These are phyloP conservation scores for Drosophila sp. DNA, from an alignment of 1,140 invertebrate species.

Conservation along the genomic window DNA sequence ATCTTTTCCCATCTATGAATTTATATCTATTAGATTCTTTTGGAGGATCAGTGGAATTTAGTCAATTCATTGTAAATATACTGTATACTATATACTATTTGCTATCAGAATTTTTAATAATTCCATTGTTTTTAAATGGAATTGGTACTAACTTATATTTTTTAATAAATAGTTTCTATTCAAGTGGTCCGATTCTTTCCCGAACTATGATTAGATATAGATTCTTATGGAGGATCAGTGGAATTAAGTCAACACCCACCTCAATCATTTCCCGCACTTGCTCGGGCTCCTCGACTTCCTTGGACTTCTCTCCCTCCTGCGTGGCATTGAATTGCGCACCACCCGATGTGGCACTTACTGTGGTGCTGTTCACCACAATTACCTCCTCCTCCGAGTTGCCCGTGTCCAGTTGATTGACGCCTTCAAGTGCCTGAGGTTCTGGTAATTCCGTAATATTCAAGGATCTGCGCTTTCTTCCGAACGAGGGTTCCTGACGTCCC, in stretches of 20 bases:
- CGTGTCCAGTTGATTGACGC: slow-evolving; percentile 41
- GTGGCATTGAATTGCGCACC: slow-evolving; percentile 62
- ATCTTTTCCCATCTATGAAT: no score
- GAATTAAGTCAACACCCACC: slow-evolving; percentile 83
- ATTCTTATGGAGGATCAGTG: no score
- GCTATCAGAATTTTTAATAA: no score
- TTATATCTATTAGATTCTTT: no score
- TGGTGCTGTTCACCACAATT: slow-evolving; percentile 72
- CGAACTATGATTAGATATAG: no score
- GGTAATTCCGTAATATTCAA: slow-evolving; percentile 85
- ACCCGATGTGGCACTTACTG: slow-evolving; percentile 69
- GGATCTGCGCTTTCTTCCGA: slow-evolving; percentile 89
- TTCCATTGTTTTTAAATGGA: no score
- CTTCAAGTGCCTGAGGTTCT: slow-evolving; percentile 56
- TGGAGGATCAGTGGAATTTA: no score
- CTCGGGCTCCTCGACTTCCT: slow-evolving; percentile 86
- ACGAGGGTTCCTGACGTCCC: slow-evolving; percentile 92
- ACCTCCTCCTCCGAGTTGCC: slow-evolving; percentile 55
- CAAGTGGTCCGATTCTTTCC: no score
- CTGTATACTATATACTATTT: no score
- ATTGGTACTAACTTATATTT: no score
- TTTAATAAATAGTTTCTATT: no score
- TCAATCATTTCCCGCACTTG: slow-evolving; percentile 94
- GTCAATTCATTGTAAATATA: no score
- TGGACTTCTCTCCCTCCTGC: slow-evolving; percentile 55